phyloP scores from a whole-genome alignment of 2,113 vertebrate genomes.

The Parus major region DNA sequence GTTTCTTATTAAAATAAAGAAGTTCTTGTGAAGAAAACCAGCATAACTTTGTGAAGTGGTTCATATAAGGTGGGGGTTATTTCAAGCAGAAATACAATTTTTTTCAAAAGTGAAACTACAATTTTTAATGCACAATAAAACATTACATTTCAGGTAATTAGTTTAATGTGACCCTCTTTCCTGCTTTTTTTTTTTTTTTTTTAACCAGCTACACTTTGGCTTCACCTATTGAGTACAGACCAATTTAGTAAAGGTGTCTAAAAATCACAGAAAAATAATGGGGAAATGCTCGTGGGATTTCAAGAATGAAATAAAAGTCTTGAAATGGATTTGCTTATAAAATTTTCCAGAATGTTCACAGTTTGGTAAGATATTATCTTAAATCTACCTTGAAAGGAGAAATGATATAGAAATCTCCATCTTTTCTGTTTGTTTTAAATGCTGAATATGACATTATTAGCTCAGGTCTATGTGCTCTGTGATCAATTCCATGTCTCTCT shows the following conservation, averaged over 20 bases:
- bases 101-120: background rate
- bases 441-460: background rate
- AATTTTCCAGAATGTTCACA: background rate
- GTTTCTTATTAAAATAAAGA: background rate
- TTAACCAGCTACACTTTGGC: background rate
- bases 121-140: background rate
- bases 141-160: background rate
- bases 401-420: background rate
- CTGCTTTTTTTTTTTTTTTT: too few species aligned
- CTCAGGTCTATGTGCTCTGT: background rate
- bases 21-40: background rate
- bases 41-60: background rate
- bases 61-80: background rate
- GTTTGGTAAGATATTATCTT: background rate
- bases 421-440: background rate
- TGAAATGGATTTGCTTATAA: background rate
- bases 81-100: background rate
- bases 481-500: background rate
- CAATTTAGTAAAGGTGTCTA: background rate
- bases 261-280: background rate
- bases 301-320: background rate
- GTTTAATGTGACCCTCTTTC: accelerated
- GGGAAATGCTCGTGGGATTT: background rate
- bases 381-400: background rate
- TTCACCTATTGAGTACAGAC: background rate